These are phyloP conservation scores for Zootermopsis nevadensis DNA, from an alignment of 2,888 invertebrate genomes.

Conservation along the genomic window DNA sequence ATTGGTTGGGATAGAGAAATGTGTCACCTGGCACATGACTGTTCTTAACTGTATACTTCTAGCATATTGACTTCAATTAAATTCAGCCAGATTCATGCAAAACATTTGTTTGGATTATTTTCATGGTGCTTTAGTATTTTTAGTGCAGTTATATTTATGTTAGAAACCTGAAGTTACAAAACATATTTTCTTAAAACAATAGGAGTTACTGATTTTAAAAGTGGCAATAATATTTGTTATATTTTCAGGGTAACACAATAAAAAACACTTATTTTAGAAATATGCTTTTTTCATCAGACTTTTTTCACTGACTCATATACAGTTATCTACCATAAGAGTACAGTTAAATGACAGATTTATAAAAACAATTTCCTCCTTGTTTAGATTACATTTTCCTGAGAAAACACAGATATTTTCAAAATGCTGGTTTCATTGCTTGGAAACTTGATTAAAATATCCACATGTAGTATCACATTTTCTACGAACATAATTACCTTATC, in stretches of 20 bases:
- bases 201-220: not conserved
- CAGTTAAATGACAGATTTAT: not conserved
- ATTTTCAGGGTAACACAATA: not conserved
- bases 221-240: not conserved
- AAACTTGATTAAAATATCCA: no score
- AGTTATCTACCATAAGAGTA: not conserved
- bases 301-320: not conserved
- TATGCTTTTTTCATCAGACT: not conserved
- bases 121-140: constrained; percentile 14
- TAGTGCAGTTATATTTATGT: constrained; percentile 6
- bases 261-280: not conserved
- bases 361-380: not conserved
- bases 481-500: no score
- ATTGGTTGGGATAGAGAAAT: constrained; percentile 5
- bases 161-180: not conserved
- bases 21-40: not conserved
- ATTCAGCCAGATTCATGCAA: not conserved
- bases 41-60: not conserved
- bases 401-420: no score
- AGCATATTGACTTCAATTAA: not conserved
- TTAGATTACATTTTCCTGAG: not conserved
- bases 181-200: constrained; percentile 9
- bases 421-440: no score
- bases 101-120: constrained; percentile 12
- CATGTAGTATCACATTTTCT: no score